A percentile compares a stretch with the other conserved stretches of the same genome.
phyloP scores from a whole-genome alignment of 2,888 invertebrate species.

The Lithophane socia region DNA sequence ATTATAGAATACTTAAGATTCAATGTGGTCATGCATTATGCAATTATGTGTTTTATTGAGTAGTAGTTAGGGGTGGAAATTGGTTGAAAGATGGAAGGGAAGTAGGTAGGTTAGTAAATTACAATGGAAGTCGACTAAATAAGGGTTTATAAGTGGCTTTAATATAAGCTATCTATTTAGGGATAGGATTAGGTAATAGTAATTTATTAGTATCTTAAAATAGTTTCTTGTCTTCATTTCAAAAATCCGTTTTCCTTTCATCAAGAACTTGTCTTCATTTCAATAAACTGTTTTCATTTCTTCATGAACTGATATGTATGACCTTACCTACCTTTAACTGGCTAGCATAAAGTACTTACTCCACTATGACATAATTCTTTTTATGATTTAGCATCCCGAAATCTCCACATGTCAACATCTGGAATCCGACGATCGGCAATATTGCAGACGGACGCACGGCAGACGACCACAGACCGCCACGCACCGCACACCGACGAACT shows the following conservation, averaged over 20 bases:
- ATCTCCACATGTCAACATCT: no score
- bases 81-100: slow-evolving; percentile 12
- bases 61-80: slow-evolving; percentile 41
- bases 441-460: no score
- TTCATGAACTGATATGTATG: background rate
- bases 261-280: background rate
- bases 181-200: slow-evolving; percentile 14
- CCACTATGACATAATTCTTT: no score
- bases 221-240: background rate
- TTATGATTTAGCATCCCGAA: no score
- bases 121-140: slow-evolving; percentile 42
- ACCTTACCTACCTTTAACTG: background rate
- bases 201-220: slow-evolving; percentile 27
- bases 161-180: slow-evolving; percentile 39
- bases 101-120: slow-evolving; percentile 45
- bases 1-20: slow-evolving; percentile 73
- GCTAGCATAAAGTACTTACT: background rate
- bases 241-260: background rate
- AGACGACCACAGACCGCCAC: no score
- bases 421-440: no score
- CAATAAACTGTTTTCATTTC: background rate
- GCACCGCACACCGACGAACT: no score
- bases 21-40: slow-evolving; percentile 44
- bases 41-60: slow-evolving; percentile 48
- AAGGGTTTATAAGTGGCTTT: slow-evolving; percentile 42